These are phyloP conservation scores for Synergus japonicus DNA, from an alignment of 2,888 invertebrate genomes.

Conservation along the genomic window DNA sequence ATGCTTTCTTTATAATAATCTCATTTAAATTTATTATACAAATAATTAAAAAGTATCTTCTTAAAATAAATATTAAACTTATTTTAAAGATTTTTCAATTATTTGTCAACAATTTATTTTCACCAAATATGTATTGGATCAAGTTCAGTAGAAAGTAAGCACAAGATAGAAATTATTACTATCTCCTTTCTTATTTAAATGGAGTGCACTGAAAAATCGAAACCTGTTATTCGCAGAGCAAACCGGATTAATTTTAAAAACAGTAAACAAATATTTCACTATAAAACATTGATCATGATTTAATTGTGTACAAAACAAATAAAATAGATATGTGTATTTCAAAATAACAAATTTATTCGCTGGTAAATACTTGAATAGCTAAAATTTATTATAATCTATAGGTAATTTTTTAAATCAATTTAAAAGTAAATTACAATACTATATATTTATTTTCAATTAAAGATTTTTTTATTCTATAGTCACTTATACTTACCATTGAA, in stretches of 20 bases:
- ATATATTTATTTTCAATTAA: no score
- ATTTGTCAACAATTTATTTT: not conserved
- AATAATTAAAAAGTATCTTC: no score
- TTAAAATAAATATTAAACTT: not conserved
- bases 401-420: no score
- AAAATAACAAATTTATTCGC: no score
- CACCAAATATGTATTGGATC: not conserved
- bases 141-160: constrained; percentile 3
- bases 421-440: no score
- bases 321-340: no score
- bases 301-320: no score
- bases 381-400: no score
- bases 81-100: not conserved
- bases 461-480: not conserved
- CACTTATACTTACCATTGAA: constrained; percentile 58
- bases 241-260: not conserved
- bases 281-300: not conserved
- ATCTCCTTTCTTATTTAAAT: not conserved
- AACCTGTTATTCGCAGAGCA: not conserved
- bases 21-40: not conserved
- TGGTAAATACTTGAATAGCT: no score
- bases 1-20: not conserved
- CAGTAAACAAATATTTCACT: not conserved
- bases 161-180: not conserved
- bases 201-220: constrained; percentile 6